A percentile compares a stretch with the other conserved stretches of the same genome.
These are phyloP conservation scores for Drosophila trapezifrons DNA, from an alignment of 1,140 invertebrate species.

Conservation along the genomic window DNA sequence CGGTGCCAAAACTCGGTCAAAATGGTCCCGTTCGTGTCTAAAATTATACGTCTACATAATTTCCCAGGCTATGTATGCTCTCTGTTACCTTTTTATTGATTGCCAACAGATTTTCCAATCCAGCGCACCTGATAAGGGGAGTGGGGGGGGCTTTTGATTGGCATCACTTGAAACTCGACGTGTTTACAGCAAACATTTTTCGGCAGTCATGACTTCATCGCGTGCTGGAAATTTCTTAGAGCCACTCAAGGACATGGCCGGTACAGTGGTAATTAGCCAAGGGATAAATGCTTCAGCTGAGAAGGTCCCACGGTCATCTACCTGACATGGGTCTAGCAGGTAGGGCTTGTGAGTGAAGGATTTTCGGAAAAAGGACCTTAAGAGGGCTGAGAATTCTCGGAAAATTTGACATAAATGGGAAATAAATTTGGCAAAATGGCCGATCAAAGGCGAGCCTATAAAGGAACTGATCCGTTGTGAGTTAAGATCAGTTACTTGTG, in stretches of 20 bases:
- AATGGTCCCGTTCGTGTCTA: constrained; percentile 65
- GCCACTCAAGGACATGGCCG: constrained; percentile 40
- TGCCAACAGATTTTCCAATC: constrained; percentile 51
- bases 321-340: constrained; percentile 39
- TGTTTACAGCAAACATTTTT: constrained; percentile 37
- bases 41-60: constrained; percentile 70
- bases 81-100: constrained; percentile 65
- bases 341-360: constrained; percentile 29
- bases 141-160: constrained; percentile 23
- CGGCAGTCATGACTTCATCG: constrained; percentile 34
- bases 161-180: constrained; percentile 30
- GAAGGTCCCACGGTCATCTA: constrained; percentile 36
- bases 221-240: constrained; percentile 42
- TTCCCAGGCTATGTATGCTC: constrained; percentile 47
- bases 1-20: constrained; percentile 68
- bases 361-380: constrained; percentile 24
- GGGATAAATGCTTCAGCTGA: constrained; percentile 15
- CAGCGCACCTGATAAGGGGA: constrained; percentile 28
- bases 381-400: constrained; percentile 32
- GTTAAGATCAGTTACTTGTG: constrained; percentile 30
- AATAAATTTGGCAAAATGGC: constrained; percentile 41
- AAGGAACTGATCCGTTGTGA: constrained; percentile 2
- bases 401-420: constrained; percentile 56
- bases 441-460: constrained; percentile 39
- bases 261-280: constrained; percentile 43